phyloP scores from a whole-genome alignment of 1,140 invertebrate genomes.

The Melanaphis sacchari region DNA sequence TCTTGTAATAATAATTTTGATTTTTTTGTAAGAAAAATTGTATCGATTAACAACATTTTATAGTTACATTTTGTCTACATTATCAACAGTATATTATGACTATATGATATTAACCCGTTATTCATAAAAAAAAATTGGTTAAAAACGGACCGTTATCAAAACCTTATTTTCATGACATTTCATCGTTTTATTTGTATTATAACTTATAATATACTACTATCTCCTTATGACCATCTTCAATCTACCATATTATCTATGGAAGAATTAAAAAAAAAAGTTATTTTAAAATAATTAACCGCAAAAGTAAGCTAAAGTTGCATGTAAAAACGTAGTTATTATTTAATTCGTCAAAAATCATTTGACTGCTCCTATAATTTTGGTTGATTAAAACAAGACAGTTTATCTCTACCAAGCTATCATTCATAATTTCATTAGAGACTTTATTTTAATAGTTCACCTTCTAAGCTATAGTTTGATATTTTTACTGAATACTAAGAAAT shows the following conservation, averaged over 20 bases:
- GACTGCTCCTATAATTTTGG: background rate
- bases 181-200: background rate
- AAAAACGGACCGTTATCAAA: background rate
- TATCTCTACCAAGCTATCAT: accelerated
- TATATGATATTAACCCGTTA: background rate
- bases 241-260: background rate
- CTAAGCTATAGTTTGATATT: background rate
- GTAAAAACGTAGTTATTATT: background rate
- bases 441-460: background rate
- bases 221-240: background rate
- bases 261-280: background rate
- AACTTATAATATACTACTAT: background rate
- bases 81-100: too few species aligned
- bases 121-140: accelerated
- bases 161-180: background rate
- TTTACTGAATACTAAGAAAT: background rate
- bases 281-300: background rate
- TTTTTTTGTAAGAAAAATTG: too few species aligned
- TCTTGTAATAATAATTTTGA: too few species aligned
- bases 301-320: background rate
- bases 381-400: background rate
- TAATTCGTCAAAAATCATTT: background rate
- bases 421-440: background rate
- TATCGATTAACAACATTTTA: too few species aligned
- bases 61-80: too few species aligned